Conservation (phyloP, 2,888 invertebrate species). For the Brachypalpus laphriformis region DNA sequence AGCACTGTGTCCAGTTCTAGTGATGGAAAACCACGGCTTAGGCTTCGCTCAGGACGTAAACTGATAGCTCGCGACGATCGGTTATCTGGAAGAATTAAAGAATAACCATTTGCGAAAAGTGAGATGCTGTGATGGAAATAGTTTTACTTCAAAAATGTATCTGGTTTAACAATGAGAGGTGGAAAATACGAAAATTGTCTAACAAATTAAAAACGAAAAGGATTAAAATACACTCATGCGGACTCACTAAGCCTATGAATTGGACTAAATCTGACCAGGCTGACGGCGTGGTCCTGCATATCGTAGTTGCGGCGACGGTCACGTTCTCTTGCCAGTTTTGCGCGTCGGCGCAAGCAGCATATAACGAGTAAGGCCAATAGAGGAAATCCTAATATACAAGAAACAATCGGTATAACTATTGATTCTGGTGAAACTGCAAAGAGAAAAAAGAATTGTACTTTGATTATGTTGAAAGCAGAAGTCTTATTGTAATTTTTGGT, state of each 20-base stretch:
- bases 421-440: slow-evolving; percentile 93
- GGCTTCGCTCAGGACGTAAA: slow-evolving; percentile 86
- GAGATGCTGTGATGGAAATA: not conserved
- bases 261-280: slow-evolving; percentile 90
- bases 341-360: slow-evolving; percentile 92
- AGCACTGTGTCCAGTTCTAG: slow-evolving; percentile 92
- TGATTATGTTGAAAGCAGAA: too few relatives aligned
- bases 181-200: not conserved
- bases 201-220: not conserved
- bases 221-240: slow-evolving; percentile 79
- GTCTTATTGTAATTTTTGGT: too few relatives aligned
- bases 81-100: slow-evolving; percentile 80
- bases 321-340: slow-evolving; percentile 92
- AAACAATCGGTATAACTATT: slow-evolving; percentile 93
- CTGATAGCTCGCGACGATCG: slow-evolving; percentile 86
- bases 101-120: not conserved
- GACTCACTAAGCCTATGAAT: slow-evolving; percentile 88
- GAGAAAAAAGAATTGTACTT: not conserved
- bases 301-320: slow-evolving; percentile 92
- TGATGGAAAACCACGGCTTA: slow-evolving; percentile 89
- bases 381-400: slow-evolving; percentile 95
- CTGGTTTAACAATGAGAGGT: not conserved
- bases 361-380: slow-evolving; percentile 93
- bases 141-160: not conserved
- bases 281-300: slow-evolving; percentile 91